A percentile compares a stretch with the other conserved stretches of the same genome.
Conservation (phyloP, 2,888 invertebrate genomes). For the Timema podura region DNA sequence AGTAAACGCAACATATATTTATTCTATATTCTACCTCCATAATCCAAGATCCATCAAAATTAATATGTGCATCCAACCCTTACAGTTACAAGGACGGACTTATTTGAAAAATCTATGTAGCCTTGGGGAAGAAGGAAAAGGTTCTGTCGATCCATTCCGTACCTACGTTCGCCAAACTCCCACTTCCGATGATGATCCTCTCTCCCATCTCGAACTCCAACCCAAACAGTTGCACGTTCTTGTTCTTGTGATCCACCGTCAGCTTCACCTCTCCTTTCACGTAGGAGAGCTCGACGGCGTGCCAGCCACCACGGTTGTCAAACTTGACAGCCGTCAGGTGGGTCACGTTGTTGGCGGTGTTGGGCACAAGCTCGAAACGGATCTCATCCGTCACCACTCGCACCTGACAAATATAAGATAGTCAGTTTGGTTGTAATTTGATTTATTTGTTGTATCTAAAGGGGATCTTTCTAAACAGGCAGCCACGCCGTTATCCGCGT, state of each 20-base stretch:
- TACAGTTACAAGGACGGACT: too few relatives aligned
- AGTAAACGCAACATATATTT: too few relatives aligned
- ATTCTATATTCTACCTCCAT: too few relatives aligned
- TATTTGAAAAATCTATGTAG: too few relatives aligned
- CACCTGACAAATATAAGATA: slow-evolving; percentile 48
- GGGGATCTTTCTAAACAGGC: too few relatives aligned
- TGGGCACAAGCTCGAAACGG: slow-evolving; percentile 74
- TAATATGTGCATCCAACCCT: too few relatives aligned
- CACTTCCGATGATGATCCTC: slow-evolving; percentile 74
- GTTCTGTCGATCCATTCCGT: slow-evolving; percentile 10
- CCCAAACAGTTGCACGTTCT: slow-evolving; percentile 63
- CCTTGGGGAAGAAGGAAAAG: too few relatives aligned
- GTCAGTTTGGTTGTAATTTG: too few relatives aligned
- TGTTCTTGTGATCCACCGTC: slow-evolving; percentile 70
- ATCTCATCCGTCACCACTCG: slow-evolving; percentile 80
- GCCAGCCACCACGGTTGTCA: slow-evolving; percentile 73
- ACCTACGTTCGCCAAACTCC: slow-evolving; percentile 51
- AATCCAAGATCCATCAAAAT: too few relatives aligned
- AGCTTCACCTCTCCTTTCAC: slow-evolving; percentile 68
- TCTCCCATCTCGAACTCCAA: slow-evolving; percentile 65
- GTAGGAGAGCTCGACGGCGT: slow-evolving; percentile 73
- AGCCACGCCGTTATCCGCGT: too few relatives aligned
- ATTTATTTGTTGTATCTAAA: too few relatives aligned
- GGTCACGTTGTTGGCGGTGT: slow-evolving; percentile 70
- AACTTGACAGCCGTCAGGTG: slow-evolving; percentile 77